phyloP scores from a whole-genome alignment of 2,113 vertebrate species.

The Pelobates fuscus region DNA sequence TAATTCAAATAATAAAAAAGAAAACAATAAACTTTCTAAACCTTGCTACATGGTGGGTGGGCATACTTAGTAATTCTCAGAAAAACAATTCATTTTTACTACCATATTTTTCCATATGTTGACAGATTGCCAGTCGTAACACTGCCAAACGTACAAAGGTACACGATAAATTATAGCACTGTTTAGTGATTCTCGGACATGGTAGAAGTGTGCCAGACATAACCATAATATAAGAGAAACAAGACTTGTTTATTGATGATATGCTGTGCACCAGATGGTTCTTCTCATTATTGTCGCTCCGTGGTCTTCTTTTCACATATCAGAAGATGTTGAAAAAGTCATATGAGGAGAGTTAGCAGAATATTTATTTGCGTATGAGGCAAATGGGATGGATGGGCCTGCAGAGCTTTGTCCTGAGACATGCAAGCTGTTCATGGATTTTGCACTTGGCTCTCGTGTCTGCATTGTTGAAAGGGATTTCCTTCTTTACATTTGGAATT shows the following conservation, averaged over 20 bases:
- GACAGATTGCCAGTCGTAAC: not conserved
- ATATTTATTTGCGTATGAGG: constrained; percentile 23
- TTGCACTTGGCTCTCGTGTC: constrained; percentile 15
- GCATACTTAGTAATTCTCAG: too few relatives aligned
- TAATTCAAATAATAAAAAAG: too few relatives aligned
- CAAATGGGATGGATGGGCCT: constrained; percentile 3
- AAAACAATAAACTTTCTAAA: too few relatives aligned
- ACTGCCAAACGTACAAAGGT: not conserved
- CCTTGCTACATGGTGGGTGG: too few relatives aligned
- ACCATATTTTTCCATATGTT: not conserved
- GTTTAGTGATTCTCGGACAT: not conserved
- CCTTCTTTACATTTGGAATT: constrained; percentile 12
- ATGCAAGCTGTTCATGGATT: constrained; percentile 7
- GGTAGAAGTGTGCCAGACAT: not conserved
- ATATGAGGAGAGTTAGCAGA: constrained; percentile 8
- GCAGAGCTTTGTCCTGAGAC: constrained; percentile 17
- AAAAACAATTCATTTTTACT: not conserved
- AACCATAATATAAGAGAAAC: too few relatives aligned
- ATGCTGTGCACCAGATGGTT: constrained; percentile 25
- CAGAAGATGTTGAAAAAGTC: constrained; percentile 6
- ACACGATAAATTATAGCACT: not conserved
- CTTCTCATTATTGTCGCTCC: constrained; percentile 5
- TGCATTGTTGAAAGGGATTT: constrained; percentile 2
- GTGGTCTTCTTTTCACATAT: constrained; percentile 8
- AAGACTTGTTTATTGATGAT: constrained; percentile 7